Base-by-base conservation (phyloP, 2,113 vertebrate genomes). In the Paracyprichromis sp. region DNA sequence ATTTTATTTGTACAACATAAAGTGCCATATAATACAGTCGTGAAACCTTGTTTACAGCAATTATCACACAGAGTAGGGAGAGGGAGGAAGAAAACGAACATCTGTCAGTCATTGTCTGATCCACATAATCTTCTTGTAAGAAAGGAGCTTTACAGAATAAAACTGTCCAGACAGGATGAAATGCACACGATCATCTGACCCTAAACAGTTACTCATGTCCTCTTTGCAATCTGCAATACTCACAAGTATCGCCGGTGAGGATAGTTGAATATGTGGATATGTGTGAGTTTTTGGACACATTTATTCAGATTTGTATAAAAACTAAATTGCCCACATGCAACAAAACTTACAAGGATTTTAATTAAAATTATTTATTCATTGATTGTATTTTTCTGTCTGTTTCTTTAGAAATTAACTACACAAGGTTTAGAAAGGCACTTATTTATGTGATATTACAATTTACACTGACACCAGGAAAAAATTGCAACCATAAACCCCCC, bases 71-170 rank as follows among this genome's bases (percentile, higher is more conserved):
- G 86, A 59, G 21, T 11, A 24, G n/a, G 63, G 84, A 36, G 86
- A 82, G 34, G 79, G 69, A 79, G 61, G 82, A 38, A 24, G 38
- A 73, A 24, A 87, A 80, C 54, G n/a, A 53, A 57, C 66, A 91
- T 36, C 89, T 95, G 95, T 95, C 96, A 95, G 89, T 96, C 94
- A 95, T 86, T 88, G 89, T 90, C 89, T 95, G 94, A 96, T 95
- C 95, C 92, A 84, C 87, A 89, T 96, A 96, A 96, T 96, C 95
- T 95, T 92, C 94, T 94, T 94, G 94, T 96, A 95, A 95, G 94
- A 94, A 93, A 47, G 76, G 82, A 90, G 94, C 94, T 96, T 96
- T 95, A 89, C 26, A 85, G 94, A 83, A 83, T 91, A 93, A 93
- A 86, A 92, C 94, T 90, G 92, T 92, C 89, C 82, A 91, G 89